Evolutionary conservation across 2,888 invertebrate species (phyloP).

Genomic region (Acrobasis repandana): DNA sequence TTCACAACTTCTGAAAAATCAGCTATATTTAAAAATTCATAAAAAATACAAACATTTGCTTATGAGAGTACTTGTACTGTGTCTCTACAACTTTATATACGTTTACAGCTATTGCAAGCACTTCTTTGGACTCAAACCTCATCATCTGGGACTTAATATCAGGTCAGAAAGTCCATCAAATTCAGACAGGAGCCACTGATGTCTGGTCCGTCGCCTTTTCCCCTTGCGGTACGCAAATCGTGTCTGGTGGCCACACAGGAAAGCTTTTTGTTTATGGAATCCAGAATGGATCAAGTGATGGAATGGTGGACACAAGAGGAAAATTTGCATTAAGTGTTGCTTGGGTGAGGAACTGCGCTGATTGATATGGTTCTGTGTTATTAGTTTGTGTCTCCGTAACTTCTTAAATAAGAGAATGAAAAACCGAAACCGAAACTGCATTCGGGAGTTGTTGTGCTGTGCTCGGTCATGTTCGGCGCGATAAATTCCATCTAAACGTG

Average conservation of each 20-base stretch:
- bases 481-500: no score
- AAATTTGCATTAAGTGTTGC: constrained; percentile 96
- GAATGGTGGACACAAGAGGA: constrained; percentile 94
- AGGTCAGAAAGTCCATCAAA: constrained; percentile 90
- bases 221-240: constrained; percentile 93
- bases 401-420: no score
- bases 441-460: no score
- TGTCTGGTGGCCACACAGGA: constrained; percentile 95
- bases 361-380: no score
- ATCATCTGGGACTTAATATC: constrained; percentile 94
- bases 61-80: no score
- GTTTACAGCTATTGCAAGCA: constrained; percentile 90
- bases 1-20: background rate
- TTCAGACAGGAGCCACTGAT: constrained; percentile 94
- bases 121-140: constrained; percentile 95
- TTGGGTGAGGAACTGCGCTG: constrained; percentile 87
- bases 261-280: constrained; percentile 94
- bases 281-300: constrained; percentile 90
- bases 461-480: no score
- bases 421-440: no score
- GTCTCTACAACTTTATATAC: no score
- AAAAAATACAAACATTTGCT: background rate
- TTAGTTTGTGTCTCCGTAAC: no score
- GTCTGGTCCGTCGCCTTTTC: constrained; percentile 97
- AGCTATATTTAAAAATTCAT: constrained; percentile 22